phyloP scores from a whole-genome alignment of 2,888 invertebrate species.

The Tigriopus californicus region DNA sequence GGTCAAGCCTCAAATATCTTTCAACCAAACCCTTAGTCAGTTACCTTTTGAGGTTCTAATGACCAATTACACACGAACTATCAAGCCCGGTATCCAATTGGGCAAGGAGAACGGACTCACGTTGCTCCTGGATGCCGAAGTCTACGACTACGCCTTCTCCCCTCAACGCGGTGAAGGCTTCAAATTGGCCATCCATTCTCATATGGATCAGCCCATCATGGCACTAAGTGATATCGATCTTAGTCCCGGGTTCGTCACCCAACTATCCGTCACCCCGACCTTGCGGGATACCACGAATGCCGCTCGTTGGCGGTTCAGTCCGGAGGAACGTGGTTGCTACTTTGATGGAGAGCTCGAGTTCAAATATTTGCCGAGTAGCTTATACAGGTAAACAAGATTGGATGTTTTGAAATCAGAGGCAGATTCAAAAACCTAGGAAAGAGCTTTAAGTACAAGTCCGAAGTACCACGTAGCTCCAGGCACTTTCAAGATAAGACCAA shows the following conservation, averaged over 20 bases:
- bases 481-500: no score
- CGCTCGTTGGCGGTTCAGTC: not conserved
- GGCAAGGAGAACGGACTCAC: slow-evolving; percentile 11
- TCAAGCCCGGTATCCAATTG: slow-evolving; percentile 3
- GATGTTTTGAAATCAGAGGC: no score
- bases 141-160: slow-evolving; percentile 9
- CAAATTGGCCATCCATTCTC: slow-evolving; percentile 8
- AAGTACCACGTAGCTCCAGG: no score
- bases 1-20: slow-evolving; percentile 8
- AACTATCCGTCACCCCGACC: slow-evolving; percentile 4
- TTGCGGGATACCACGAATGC: not conserved
- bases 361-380: slow-evolving; percentile 3
- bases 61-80: not conserved
- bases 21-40: not conserved
- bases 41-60: slow-evolving; percentile 1
- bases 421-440: no score
- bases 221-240: slow-evolving; percentile 5
- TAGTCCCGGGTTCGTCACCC: slow-evolving; percentile 7
- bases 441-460: no score
- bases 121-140: slow-evolving; percentile 6
- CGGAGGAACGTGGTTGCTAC: slow-evolving; percentile 10
- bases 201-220: slow-evolving; percentile 10
- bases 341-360: slow-evolving; percentile 9
- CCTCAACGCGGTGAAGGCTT: slow-evolving; percentile 11
- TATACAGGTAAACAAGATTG: slow-evolving; percentile 1